Percentiles rank a stretch among this genome's conserved stretches.
Evolutionary conservation across 2,888 invertebrate genomes (phyloP).

Genomic region (Chesias legatella): DNA sequence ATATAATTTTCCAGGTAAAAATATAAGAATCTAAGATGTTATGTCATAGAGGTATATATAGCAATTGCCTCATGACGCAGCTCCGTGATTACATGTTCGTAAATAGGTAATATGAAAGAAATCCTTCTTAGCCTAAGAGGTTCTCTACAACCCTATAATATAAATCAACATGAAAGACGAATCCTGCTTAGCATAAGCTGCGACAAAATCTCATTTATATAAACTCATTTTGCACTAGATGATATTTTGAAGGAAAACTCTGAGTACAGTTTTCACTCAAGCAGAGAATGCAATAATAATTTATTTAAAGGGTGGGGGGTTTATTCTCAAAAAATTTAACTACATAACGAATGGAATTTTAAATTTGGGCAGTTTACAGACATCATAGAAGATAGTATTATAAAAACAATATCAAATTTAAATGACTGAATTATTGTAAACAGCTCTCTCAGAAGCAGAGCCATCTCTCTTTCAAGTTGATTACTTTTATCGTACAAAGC

Average conservation of each 20-base stretch:
- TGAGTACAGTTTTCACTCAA: no score
- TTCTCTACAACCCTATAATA: constrained; percentile 48
- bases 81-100: constrained; percentile 25
- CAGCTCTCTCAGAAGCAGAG: no score
- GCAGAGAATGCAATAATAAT: no score
- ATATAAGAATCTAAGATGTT: constrained; percentile 10
- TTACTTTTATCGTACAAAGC: no score
- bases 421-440: no score
- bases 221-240: constrained; percentile 40
- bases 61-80: constrained; percentile 24
- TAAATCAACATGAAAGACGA: constrained; percentile 55
- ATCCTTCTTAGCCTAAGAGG: constrained; percentile 33
- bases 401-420: no score
- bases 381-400: no score
- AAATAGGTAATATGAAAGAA: constrained; percentile 35
- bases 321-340: no score
- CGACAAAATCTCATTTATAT: constrained; percentile 44
- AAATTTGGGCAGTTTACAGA: no score
- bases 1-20: constrained; percentile 3
- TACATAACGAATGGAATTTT: no score
- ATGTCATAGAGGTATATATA: constrained; percentile 20
- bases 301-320: no score
- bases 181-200: constrained; percentile 60
- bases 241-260: constrained; percentile 35
- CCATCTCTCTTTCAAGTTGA: no score